These are phyloP conservation scores for Drosophila picticornis DNA, from an alignment of 2,888 invertebrate species.

Conservation along the genomic window DNA sequence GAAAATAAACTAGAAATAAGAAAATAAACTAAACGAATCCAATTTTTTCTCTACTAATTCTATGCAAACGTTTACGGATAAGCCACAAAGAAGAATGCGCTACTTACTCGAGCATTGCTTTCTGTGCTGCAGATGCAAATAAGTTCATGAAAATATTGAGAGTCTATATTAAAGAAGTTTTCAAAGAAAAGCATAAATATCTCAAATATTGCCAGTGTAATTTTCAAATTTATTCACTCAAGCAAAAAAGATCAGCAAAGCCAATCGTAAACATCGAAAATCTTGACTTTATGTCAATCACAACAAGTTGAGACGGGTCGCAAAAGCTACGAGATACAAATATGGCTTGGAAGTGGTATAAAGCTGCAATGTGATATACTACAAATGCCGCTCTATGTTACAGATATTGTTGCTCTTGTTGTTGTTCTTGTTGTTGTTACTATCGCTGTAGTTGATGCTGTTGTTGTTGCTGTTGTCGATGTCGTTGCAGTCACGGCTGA, in stretches of 20 bases:
- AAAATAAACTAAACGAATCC: neutral
- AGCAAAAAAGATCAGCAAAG: conserved; percentile 29
- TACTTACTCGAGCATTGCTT: neutral
- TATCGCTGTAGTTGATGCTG: conserved; percentile 20
- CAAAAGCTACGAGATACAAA: conserved; percentile 34
- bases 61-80: neutral
- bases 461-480: conserved; percentile 31
- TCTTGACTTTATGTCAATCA: conserved; percentile 56
- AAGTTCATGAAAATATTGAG: neutral
- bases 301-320: conserved; percentile 42
- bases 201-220: too few species aligned
- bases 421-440: conserved; percentile 7
- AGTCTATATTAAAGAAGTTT: accelerated
- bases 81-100: neutral
- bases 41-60: neutral
- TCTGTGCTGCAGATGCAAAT: neutral
- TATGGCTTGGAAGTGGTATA: conserved; percentile 49
- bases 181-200: neutral
- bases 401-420: conserved; percentile 23
- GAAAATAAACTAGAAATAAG: neutral
- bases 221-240: neutral
- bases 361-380: conserved; percentile 51
- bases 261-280: conserved; percentile 69
- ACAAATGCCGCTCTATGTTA: conserved; percentile 39
- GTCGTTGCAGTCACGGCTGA: conserved; percentile 70